Percentiles rank a stretch among this genome's conserved stretches.
phyloP scores from a whole-genome alignment of 2,888 invertebrate genomes.

The Clepsis dumicolana region DNA sequence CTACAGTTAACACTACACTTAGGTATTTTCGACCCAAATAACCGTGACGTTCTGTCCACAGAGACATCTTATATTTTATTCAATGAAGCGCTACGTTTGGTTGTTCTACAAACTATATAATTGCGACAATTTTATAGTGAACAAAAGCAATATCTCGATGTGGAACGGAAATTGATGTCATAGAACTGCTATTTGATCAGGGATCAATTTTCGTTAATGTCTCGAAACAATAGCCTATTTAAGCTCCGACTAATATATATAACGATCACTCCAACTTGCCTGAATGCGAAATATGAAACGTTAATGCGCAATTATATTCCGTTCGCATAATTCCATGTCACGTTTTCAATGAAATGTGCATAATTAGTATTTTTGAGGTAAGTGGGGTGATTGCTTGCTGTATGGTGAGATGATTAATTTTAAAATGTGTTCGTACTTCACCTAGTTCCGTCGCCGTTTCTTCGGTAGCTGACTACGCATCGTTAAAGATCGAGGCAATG shows the following conservation, averaged over 20 bases:
- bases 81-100: constrained; percentile 33
- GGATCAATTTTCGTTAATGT: constrained; percentile 62
- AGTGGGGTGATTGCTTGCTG: constrained; percentile 6
- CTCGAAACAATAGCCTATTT: constrained; percentile 65
- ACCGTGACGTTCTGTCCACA: constrained; percentile 52
- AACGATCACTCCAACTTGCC: constrained; percentile 56
- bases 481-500: constrained; percentile 24
- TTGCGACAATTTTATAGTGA: constrained; percentile 52
- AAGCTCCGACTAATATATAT: constrained; percentile 50
- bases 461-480: neutral
- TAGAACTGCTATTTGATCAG: constrained; percentile 57
- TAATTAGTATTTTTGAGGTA: constrained; percentile 2
- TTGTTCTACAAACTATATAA: constrained; percentile 47
- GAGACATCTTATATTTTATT: constrained; percentile 36
- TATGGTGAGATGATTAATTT: neutral
- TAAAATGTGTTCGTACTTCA: neutral
- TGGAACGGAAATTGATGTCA: constrained; percentile 62
- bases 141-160: constrained; percentile 52
- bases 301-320: constrained; percentile 42
- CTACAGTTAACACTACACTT: constrained; percentile 74
- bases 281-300: constrained; percentile 55
- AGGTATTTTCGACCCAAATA: constrained; percentile 64
- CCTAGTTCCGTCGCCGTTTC: neutral
- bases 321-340: constrained; percentile 50
- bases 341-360: constrained; percentile 46